Base-by-base conservation (phyloP, 2,888 invertebrate species). In the Athripsodes cinereus region DNA sequence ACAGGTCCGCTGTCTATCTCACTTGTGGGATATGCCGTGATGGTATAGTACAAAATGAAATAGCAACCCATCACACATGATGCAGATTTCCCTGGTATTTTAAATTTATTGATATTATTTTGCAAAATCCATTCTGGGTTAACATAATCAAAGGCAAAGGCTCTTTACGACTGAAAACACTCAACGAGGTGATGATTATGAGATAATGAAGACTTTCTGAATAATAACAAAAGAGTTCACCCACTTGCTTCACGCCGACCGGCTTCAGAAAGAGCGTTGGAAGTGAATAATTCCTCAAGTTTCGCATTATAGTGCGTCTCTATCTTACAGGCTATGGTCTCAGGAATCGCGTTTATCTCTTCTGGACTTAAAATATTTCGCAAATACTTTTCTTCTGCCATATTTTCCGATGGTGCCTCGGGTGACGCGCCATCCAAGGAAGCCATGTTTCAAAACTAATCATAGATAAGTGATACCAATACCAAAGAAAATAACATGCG, bases 201-300 rank as follows among this genome's bases (percentile, higher is more conserved):
- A n/a, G n/a, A n/a, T n/a, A n/a, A n/a, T n/a, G n/a, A n/a, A n/a
- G n/a, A n/a, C n/a, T n/a, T n/a, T n/a, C n/a, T n/a, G n/a, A n/a
- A n/a, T 40, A 40, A 8, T 40, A 40, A 16, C n/a, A 40, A 40
- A 40, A 40, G 31, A 31, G 13, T 40, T 3, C 40, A 40, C 40
- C 47, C 57, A 88, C 88, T 86, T 67, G 82, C 78, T 68, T 80
- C 81, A 61, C 77, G 76, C 70, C 81, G 81, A 66, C 79, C 81
- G 61, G 84, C 82, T 74, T 88, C 88, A 62, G 85, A 83, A 26
- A 89, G 78, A 2, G 89, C 90, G 72, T 86, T 88, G 22, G 86
- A 81, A 57, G 86, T 87, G 66, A 88, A 76, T 64, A 84, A 85
- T 70, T 87, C 86, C 67, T 87, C 87, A 68, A 86, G 84, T 69